phyloP scores from a whole-genome alignment of 2,888 invertebrate genomes.

The Teleiodes luculella region DNA sequence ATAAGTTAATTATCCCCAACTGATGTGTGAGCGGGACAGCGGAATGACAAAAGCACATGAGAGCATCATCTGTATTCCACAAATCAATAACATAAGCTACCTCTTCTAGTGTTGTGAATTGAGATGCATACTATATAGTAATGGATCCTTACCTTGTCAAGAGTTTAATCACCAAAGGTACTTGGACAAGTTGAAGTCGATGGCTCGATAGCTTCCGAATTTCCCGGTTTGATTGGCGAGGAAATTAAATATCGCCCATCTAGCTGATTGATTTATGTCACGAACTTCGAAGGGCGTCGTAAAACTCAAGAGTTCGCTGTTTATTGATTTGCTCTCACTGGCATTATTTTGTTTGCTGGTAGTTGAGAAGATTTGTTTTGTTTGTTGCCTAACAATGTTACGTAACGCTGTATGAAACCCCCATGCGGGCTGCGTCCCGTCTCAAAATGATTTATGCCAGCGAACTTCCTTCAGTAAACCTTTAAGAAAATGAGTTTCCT shows the following conservation, averaged over 20 bases:
- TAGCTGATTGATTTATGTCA: slow-evolving; percentile 31
- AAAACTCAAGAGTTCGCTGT: slow-evolving; percentile 34
- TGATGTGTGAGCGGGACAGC: too few relatives aligned
- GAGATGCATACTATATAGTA: too few relatives aligned
- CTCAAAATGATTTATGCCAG: not conserved
- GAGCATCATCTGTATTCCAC: too few relatives aligned
- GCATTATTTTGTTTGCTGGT: slow-evolving; percentile 21
- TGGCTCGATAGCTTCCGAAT: not conserved
- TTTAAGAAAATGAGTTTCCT: not conserved
- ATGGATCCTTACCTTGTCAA: too few relatives aligned
- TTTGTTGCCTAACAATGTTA: not conserved
- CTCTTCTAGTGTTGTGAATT: too few relatives aligned
- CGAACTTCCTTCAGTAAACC: not conserved
- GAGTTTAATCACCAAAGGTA: too few relatives aligned
- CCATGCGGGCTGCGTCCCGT: not conserved
- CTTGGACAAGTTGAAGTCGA: not conserved
- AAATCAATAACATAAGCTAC: too few relatives aligned
- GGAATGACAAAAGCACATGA: too few relatives aligned
- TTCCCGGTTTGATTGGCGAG: slow-evolving; percentile 2
- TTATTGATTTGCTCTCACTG: slow-evolving; percentile 34
- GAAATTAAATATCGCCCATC: slow-evolving; percentile 25
- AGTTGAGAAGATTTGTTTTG: slow-evolving; percentile 10
- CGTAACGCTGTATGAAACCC: not conserved
- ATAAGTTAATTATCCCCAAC: too few relatives aligned
- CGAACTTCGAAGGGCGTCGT: slow-evolving; percentile 32